Evolutionary conservation across 2,888 invertebrate genomes (phyloP).

Genomic region (Mylabris sibirica): DNA sequence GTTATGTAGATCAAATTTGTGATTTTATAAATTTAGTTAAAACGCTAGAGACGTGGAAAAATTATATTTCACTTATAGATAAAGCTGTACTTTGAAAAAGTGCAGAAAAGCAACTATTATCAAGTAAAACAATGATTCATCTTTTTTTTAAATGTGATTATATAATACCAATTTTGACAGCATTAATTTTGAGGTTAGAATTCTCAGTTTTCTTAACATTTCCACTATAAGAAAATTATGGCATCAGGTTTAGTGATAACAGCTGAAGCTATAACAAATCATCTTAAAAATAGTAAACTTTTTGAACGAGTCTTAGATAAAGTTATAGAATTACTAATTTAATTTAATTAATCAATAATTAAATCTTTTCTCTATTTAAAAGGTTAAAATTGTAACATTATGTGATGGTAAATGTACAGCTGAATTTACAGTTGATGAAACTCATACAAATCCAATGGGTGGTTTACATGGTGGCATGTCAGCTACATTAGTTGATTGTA

Average conservation of each 20-base stretch:
- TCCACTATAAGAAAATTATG: not conserved
- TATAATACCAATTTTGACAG: not conserved
- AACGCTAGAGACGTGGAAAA: no score
- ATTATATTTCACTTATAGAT: no score
- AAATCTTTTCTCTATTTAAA: not conserved
- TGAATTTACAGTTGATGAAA: constrained; percentile 76
- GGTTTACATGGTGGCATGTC: constrained; percentile 87
- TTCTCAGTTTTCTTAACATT: no score
- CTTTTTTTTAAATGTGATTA: no score
- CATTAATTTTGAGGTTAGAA: not conserved
- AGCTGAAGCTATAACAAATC: not conserved
- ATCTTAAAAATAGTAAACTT: constrained; percentile 60
- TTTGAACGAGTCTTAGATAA: constrained; percentile 15
- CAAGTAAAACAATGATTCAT: no score
- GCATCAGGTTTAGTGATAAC: not conserved
- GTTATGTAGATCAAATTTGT: not conserved
- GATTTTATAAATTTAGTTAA: no score
- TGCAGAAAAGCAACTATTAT: no score
- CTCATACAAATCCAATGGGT: constrained; percentile 78
- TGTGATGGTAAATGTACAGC: constrained; percentile 77
- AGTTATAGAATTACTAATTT: not conserved
- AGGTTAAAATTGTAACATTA: constrained; percentile 59
- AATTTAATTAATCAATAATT: not conserved
- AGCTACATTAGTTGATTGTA: constrained; percentile 77
- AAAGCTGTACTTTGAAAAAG: no score